phyloP scores from a whole-genome alignment of 2,797 vertebrate genomes.

The Aotus griseimembra region DNA sequence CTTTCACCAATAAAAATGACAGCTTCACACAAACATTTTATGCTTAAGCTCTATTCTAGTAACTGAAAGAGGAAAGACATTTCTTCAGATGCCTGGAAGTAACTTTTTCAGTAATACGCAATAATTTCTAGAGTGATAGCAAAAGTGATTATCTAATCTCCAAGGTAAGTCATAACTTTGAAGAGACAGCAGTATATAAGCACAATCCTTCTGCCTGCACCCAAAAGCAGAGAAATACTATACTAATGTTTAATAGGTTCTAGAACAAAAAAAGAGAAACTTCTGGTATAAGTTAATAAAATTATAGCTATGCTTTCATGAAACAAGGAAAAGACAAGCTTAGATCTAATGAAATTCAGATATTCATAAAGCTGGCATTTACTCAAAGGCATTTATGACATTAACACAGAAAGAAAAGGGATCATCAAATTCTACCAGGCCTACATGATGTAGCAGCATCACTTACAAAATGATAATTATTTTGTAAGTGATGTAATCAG shows the following conservation, averaged over 20 bases:
- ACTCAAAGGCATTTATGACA: not conserved
- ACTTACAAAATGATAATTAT: not conserved
- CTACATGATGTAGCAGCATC: not conserved
- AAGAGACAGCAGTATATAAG: conserved; percentile 57
- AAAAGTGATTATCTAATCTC: conserved; percentile 69
- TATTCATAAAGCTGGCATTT: not conserved
- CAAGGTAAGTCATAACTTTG: conserved; percentile 63
- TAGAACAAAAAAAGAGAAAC: not conserved
- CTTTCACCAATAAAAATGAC: conserved; percentile 39
- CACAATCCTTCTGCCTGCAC: not conserved
- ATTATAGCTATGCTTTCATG: not conserved
- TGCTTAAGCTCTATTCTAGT: conserved; percentile 29
- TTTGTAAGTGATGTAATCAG: not conserved
- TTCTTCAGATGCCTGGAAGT: conserved; percentile 60
- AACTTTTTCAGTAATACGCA: conserved; percentile 60
- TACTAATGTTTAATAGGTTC: not conserved
- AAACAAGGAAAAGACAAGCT: conserved; percentile 23
- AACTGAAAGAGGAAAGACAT: conserved; percentile 52
- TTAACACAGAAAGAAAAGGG: not conserved
- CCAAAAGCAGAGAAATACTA: not conserved
- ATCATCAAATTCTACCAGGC: not conserved
- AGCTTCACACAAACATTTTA: conserved; percentile 61
- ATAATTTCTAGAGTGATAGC: conserved; percentile 52
- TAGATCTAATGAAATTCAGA: not conserved
- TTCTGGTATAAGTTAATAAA: not conserved